Evolutionary conservation across 2,113 vertebrate genomes (phyloP).

Genomic region (Lagenorhynchus albirostris): DNA sequence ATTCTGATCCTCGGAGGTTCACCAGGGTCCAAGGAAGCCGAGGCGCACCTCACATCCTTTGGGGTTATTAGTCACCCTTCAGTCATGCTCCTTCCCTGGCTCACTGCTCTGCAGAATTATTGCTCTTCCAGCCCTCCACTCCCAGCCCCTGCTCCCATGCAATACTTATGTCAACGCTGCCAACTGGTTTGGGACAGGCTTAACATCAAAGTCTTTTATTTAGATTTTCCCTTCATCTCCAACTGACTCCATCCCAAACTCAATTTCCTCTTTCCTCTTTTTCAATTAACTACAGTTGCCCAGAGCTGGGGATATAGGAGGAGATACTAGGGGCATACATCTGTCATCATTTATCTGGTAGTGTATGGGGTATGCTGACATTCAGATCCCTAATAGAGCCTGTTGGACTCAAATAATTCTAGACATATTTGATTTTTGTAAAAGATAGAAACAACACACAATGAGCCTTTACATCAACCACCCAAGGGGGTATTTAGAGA

Average conservation of each 20-base stretch:
- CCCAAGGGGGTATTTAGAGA: conserved; percentile 82
- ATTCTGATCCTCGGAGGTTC: not conserved
- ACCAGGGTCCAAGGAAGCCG: rapidly evolving
- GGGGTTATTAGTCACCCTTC: rapidly evolving
- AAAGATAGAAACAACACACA: conserved; percentile 80
- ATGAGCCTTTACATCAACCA: conserved; percentile 81
- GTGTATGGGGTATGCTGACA: conserved; percentile 52
- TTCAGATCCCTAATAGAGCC: conserved; percentile 71
- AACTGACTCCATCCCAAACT: conserved; percentile 67
- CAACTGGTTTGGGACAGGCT: conserved; percentile 14
- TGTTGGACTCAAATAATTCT: conserved; percentile 75
- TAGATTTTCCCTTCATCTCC: conserved; percentile 62
- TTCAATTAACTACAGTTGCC: conserved; percentile 77
- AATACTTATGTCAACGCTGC: not conserved
- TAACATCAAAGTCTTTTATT: conserved; percentile 71
- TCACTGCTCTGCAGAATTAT: not conserved
- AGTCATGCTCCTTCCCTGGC: not conserved
- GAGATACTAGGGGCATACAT: conserved; percentile 42
- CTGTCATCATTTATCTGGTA: conserved; percentile 62
- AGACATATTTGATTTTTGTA: conserved; percentile 79
- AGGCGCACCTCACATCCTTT: rapidly evolving
- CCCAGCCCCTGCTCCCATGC: rapidly evolving
- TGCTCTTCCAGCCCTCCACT: rapidly evolving
- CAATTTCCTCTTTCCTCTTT: conserved; percentile 69
- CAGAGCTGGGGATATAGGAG: conserved; percentile 47